Conservation (phyloP, 2,113 vertebrate genomes). For the Scortum barcoo region DNA sequence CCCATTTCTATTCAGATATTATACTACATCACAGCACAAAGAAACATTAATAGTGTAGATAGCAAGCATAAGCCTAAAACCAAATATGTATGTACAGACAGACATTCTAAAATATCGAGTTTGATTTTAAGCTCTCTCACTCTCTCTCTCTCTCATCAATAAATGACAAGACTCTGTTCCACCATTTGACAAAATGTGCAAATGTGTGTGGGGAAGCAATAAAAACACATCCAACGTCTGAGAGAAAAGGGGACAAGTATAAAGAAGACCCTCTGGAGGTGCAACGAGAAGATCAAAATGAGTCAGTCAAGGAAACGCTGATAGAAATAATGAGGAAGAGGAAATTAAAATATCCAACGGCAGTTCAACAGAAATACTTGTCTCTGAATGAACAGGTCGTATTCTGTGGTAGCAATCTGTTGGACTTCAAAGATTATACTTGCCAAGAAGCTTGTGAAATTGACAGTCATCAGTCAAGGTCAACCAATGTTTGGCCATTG, state of each 20-base stretch:
- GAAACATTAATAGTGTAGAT: no score
- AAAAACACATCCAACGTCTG: neutral
- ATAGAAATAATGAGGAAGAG: neutral
- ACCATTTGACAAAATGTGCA: neutral
- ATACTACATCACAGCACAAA: no score
- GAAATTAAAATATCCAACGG: constrained; percentile 11
- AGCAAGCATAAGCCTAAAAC: neutral
- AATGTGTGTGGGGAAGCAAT: neutral
- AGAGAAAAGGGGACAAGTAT: neutral
- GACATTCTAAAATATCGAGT: no score
- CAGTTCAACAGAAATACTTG: neutral
- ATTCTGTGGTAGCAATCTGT: neutral
- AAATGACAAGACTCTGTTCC: neutral
- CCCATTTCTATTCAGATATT: neutral
- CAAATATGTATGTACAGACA: no score
- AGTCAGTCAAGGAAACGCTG: neutral
- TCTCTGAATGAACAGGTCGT: neutral
- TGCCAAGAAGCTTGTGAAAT: constrained; percentile 18
- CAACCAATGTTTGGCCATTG: neutral
- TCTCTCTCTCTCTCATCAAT: neutral
- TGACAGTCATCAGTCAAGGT: constrained; percentile 10
- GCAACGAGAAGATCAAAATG: constrained; percentile 12
- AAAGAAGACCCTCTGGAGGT: constrained; percentile 11
- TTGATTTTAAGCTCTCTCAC: no score
- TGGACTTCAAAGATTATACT: neutral